Conservation (phyloP, 35 echinoderm and acorn worm genomes). For the Anneissia japonica region DNA sequence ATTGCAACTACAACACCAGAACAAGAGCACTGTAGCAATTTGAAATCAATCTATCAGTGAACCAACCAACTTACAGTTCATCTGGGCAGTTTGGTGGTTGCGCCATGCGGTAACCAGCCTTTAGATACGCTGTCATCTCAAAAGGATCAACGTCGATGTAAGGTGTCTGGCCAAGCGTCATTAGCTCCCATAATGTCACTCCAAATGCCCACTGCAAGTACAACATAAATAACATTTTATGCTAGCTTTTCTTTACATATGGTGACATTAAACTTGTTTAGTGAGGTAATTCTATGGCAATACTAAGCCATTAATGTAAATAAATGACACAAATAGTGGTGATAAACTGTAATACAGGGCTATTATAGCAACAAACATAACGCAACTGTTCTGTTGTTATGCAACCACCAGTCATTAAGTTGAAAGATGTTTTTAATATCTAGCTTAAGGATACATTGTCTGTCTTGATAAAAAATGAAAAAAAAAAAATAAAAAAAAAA, state of each 20-base stretch:
- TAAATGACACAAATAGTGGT: neutral
- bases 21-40: no score
- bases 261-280: neutral
- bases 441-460: no score
- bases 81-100: conserved; percentile 94
- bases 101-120: conserved; percentile 89
- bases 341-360: neutral
- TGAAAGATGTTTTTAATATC: no score
- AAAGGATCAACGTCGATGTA: conserved; percentile 90
- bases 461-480: no score
- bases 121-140: conserved; percentile 88
- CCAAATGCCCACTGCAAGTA: conserved; percentile 90
- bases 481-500: no score
- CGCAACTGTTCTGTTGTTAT: neutral
- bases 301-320: neutral
- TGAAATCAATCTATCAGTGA: no score
- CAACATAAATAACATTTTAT: neutral
- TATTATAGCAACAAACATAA: neutral
- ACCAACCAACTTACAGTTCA: conserved; percentile 94
- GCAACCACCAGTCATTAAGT: no score
- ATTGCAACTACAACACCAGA: no score
- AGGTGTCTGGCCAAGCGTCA: conserved; percentile 86
- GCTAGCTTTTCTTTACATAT: neutral
- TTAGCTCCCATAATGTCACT: conserved; percentile 79
- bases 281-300: neutral